Base-by-base conservation (phyloP, 2,113 vertebrate genomes). In the Pterocles gutturalis region DNA sequence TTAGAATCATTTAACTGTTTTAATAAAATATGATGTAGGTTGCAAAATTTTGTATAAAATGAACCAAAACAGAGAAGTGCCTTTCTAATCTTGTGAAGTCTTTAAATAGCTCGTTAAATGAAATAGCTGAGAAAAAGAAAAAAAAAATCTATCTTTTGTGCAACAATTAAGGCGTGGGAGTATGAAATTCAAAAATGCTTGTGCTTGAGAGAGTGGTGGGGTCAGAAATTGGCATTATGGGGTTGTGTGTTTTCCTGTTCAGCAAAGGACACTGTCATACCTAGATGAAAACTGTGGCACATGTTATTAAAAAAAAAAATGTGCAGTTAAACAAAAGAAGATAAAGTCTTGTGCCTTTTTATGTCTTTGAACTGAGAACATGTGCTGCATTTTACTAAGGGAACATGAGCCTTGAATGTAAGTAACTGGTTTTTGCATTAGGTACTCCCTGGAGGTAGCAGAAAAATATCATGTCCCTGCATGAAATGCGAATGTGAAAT, bases 401-500 rank as follows among this genome's bases (percentile, higher is more conserved):
- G 98, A 99, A 98, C 98, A 98, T 98, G 98, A 99, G 98, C 98
- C 99, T 98, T 98, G 98, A 98, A 99, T 99, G 98, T 98, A 99
- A 99, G 98, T 99, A 98, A 99, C 99, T 99, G 99, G 98, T 99
- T 99, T 99, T 98, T 99, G 98, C 99, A 99, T 99, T 99, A 99
- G 99, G 98, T 99, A 97, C 98, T 99, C 99, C 99, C 99, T 97
- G 98, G 99, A 99, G 99, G 98, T 99, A 98, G 97, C 97, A 98
- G 98, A 98, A 83, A 98, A 98, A 99, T 99, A 99, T 99, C 98
- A 98, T 99, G 99, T 99, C 99, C 98, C 98, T 98, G 99, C 98
- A 98, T 99, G 99, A 99, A 99, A 99, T 99, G 98, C 90, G 98
- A 99, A 99, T 99, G 99, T 99, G 99, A 99, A 99, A 99, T 99